Percentiles rank a stretch among this genome's conserved stretches.
These are phyloP conservation scores for Thereuonema tuberculata DNA, from an alignment of 1,140 invertebrate genomes.

Conservation along the genomic window DNA sequence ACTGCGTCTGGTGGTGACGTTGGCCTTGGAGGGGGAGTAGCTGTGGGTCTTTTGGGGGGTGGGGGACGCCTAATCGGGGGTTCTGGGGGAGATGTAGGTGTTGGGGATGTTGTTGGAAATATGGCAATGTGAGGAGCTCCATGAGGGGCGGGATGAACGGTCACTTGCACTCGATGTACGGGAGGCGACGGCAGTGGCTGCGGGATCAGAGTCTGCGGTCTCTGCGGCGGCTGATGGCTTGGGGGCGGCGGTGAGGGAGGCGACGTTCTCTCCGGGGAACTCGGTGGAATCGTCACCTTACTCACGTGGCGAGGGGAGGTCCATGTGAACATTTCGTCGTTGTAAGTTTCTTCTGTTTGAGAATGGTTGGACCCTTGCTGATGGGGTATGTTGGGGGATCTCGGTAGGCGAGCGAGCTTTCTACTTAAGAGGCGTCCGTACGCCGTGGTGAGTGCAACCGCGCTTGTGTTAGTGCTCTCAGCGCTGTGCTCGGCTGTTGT, in stretches of 20 bases:
- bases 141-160: too few species aligned
- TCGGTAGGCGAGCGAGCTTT: neutral
- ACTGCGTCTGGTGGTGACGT: too few species aligned
- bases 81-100: too few species aligned
- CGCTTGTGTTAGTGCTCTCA: too few species aligned
- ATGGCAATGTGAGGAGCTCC: too few species aligned
- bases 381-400: neutral
- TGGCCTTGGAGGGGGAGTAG: neutral
- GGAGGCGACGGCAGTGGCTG: too few species aligned
- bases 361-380: neutral
- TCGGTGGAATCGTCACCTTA: neutral
- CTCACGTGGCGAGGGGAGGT: neutral
- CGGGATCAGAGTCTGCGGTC: too few species aligned
- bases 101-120: too few species aligned
- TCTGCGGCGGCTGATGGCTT: neutral
- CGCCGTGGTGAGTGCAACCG: too few species aligned
- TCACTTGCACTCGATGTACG: too few species aligned
- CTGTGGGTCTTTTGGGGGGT: neutral
- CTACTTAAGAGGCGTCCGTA: neutral
- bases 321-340: neutral
- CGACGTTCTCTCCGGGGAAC: neutral
- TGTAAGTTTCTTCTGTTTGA: neutral
- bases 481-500: neutral
- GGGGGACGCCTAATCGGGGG: too few species aligned
- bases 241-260: neutral